A percentile compares a stretch with the other conserved stretches of the same genome.
Conservation (phyloP, 2,888 invertebrate genomes). For the Hylaea fasciaria region DNA sequence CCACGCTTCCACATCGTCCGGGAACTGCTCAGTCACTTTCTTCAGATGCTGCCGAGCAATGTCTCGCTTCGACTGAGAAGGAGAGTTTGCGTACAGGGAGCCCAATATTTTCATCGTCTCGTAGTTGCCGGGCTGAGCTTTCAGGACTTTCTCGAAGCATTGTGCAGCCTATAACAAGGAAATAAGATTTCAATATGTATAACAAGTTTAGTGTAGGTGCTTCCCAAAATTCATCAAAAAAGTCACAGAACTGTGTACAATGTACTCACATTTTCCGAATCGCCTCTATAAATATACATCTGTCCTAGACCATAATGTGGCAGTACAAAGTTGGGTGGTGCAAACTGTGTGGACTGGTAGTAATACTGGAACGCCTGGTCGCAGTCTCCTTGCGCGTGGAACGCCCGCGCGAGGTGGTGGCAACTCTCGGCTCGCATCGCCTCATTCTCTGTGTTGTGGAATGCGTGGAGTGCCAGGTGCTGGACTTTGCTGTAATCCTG, state of each 20-base stretch:
- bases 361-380: constrained; percentile 99
- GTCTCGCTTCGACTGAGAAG: constrained; percentile 95
- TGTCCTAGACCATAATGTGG: constrained; percentile 99
- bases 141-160: constrained; percentile 99
- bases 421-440: constrained; percentile 99
- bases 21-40: constrained; percentile 98
- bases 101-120: constrained; percentile 99
- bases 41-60: constrained; percentile 97
- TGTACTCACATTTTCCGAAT: constrained; percentile 93
- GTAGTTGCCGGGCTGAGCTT: constrained; percentile 98
- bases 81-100: constrained; percentile 96
- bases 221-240: too few species aligned
- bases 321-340: constrained; percentile 96
- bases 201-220: too few species aligned
- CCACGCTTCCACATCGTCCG: constrained; percentile 99
- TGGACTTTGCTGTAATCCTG: constrained; percentile 98
- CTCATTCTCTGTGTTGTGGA: constrained; percentile 99
- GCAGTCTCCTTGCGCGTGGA: constrained; percentile 97
- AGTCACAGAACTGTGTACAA: too few species aligned
- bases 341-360: constrained; percentile 99
- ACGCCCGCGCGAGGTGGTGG: constrained; percentile 97
- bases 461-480: constrained; percentile 97
- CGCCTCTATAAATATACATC: constrained; percentile 99
- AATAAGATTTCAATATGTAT: too few species aligned
- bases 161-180: constrained; percentile 91